Base-by-base conservation (phyloP, 1,140 invertebrate genomes). In the Listronotus oregonensis region DNA sequence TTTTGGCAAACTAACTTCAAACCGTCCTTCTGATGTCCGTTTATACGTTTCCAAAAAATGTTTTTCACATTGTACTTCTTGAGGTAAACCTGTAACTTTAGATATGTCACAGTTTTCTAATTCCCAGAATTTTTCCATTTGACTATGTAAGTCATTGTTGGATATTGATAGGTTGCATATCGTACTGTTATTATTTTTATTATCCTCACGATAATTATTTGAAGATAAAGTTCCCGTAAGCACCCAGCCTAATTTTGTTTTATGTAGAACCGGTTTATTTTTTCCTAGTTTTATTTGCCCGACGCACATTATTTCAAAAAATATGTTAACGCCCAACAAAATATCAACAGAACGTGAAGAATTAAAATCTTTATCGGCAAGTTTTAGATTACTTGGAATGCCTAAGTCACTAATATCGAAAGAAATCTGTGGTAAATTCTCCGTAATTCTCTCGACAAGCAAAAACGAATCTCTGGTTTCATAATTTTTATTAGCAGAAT, bases 281-380 rank as follows among this genome's bases (percentile, higher is more conserved):
- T n/a, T n/a, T n/a, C n/a, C n/a, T n/a, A n/a, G n/a, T n/a, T n/a
- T n/a, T n/a, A n/a, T n/a, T n/a, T n/a, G n/a, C n/a, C n/a, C n/a
- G n/a, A n/a, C n/a, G n/a, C n/a, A n/a, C n/a, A n/a, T n/a, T n/a
- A n/a, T n/a, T n/a, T n/a, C n/a, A n/a, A n/a, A n/a, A n/a, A n/a
- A n/a, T n/a, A n/a, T n/a, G n/a, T n/a, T n/a, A n/a, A n/a, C n/a
- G 72, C 71, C 71, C 17, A 72, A 27, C 34, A 72, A 44, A 12
- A 71, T 9, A 62, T 73, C 70, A 14, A 74, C 61, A 15, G 37
- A 12, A n/a, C 50, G 15, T 8, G 54, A n/a, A 9, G 66, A 18
- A 39, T 69, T 50, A 70, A 71, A 77, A 54, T 70, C 64, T 3
- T 66, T 67, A 46, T 78, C 75, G 17, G 67, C 63, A 32, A 72